Percentiles rank a stretch among this genome's conserved stretches.
phyloP scores from a whole-genome alignment of 2,888 invertebrate genomes.

The Anaspis maculata region DNA sequence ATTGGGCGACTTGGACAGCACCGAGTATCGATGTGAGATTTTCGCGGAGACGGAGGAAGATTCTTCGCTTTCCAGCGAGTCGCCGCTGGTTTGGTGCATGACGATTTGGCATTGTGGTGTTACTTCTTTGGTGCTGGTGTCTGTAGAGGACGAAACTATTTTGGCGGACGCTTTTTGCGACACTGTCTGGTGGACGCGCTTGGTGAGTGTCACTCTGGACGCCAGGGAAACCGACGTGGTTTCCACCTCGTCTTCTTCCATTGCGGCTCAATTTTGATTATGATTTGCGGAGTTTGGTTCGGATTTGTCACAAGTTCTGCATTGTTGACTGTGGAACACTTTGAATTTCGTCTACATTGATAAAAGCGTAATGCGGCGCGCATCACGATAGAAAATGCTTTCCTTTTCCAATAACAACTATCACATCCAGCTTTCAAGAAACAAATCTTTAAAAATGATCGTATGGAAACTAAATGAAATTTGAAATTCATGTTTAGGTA shows the following conservation, averaged over 20 bases:
- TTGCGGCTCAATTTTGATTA: too few species aligned
- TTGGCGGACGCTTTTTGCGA: not conserved
- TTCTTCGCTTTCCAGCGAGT: conserved; percentile 50
- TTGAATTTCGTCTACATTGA: too few species aligned
- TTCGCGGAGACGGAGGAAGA: conserved; percentile 35
- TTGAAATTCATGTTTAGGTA: too few species aligned
- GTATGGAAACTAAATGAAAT: too few species aligned
- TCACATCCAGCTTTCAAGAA: too few species aligned
- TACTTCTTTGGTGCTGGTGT: conserved; percentile 16
- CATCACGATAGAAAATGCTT: too few species aligned
- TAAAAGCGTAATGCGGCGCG: too few species aligned
- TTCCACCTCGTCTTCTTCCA: conserved; percentile 41
- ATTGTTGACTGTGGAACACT: too few species aligned
- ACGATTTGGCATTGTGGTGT: conserved; percentile 41
- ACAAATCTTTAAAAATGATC: too few species aligned
- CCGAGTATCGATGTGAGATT: conserved; percentile 34
- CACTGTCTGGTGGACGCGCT: conserved; percentile 29
- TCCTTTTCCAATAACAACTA: too few species aligned
- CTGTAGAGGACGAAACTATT: conserved; percentile 20
- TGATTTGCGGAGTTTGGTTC: too few species aligned
- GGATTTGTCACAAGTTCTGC: too few species aligned
- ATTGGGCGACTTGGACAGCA: conserved; percentile 38
- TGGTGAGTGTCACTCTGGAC: conserved; percentile 35
- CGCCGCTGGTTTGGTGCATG: conserved; percentile 48
- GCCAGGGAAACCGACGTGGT: conserved; percentile 32